Base-by-base conservation (phyloP, 1,140 invertebrate genomes). In the Tetraneura akinire region DNA sequence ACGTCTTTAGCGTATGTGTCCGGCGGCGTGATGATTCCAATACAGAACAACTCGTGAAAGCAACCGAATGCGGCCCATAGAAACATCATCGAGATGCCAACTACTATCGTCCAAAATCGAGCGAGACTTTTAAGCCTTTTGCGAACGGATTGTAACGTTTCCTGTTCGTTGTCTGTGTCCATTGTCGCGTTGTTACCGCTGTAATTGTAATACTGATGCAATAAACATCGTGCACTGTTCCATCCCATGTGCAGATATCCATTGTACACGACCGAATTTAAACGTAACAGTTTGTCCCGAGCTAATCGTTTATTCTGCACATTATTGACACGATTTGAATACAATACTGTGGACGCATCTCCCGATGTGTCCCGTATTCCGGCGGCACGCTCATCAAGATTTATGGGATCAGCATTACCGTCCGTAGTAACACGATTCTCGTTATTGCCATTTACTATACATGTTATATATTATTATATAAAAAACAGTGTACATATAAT, bases 191-290 rank as follows among this genome's bases (percentile, higher is more conserved):
- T 3, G 71, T 4, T 3, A 3, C 32, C 32, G 32, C 8, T 37
- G 32, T 74, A n/a, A n/a, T n/a, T n/a, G n/a, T n/a, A n/a, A n/a
- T n/a, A 74, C 9, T 23, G 49, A 6, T 9, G 26, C 71, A 23
- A 74, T 13, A 74, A 21, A 29, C 71, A 74, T 42, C 49, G 29
- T 5, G 51, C 32, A 11, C 51, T 37, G 8, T 6, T 18, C 51
- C 32, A 74, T 13, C 71, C 71, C 71, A 57, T 74, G 8, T 42
- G 49, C n/a, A 74, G 21, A n/a, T 73, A 73, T 26, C n/a, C 42
- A 6, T 5, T n/a, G 21, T 2, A 1, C 2, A 13, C 37, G 1
- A 5, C 4, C n/a, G 3, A 1, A 13, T 13, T 18, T n/a, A 21
- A 11, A 9, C 21, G 1, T 1, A 18, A 32, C 9, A 10, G n/a